Percentiles rank a stretch among this genome's conserved stretches.
phyloP scores from a whole-genome alignment of 2,888 invertebrate species.

The Lycocerus yunnanus region DNA sequence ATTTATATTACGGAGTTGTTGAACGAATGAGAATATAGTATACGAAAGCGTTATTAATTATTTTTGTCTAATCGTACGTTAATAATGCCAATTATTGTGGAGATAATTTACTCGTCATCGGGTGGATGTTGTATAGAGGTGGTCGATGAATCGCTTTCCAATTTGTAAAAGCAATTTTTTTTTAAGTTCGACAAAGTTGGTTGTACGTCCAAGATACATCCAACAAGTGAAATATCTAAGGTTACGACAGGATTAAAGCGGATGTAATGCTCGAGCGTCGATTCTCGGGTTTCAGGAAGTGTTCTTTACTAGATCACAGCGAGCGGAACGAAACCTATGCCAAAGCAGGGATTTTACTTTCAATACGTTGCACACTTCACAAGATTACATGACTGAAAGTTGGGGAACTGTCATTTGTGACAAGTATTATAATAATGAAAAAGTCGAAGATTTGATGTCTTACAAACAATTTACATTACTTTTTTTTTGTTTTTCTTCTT shows the following conservation, averaged over 20 bases:
- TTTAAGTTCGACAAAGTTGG: neutral
- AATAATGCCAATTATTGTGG: neutral
- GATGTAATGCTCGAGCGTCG: slow-evolving; percentile 39
- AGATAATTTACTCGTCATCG: neutral
- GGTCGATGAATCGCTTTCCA: neutral
- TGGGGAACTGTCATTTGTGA: slow-evolving; percentile 51
- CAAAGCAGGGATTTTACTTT: slow-evolving; percentile 47
- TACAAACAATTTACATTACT: neutral
- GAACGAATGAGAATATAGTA: no score
- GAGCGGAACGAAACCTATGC: slow-evolving; percentile 37
- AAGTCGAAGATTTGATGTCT: neutral
- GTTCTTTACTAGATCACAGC: slow-evolving; percentile 38
- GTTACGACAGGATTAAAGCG: slow-evolving; percentile 39
- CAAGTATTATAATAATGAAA: slow-evolving; percentile 13
- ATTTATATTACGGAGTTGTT: neutral
- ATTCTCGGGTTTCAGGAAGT: slow-evolving; percentile 38
- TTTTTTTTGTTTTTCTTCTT: neutral
- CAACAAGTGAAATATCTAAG: slow-evolving; percentile 34
- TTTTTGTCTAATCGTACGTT: neutral
- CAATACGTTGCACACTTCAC: slow-evolving; percentile 45
- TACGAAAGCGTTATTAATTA: neutral
- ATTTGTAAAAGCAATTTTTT: neutral
- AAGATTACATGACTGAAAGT: slow-evolving; percentile 47
- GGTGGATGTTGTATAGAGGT: no score
- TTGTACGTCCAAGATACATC: slow-evolving; percentile 9